Percentiles rank a stretch among this genome's conserved stretches.
Evolutionary conservation across 2,113 vertebrate genomes (phyloP).

Genomic region (Chaenocephalus aceratus): DNA sequence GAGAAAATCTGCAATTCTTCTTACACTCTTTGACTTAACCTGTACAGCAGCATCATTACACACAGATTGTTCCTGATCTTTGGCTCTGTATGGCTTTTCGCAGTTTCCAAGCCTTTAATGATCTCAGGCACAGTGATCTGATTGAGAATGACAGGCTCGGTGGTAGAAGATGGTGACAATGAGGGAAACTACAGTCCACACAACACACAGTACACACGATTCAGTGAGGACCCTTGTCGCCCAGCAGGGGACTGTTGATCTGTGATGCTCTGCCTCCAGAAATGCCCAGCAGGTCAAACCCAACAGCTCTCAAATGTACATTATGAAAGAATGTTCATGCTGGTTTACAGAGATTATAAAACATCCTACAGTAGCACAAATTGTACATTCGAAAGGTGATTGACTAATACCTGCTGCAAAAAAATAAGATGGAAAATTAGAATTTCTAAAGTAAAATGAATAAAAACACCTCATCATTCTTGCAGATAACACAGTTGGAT

Average conservation of each 20-base stretch:
- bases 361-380: neutral
- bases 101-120: constrained; percentile 21
- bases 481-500: neutral
- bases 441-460: neutral
- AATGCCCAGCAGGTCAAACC: constrained; percentile 70
- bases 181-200: constrained; percentile 40
- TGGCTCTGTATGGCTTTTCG: neutral
- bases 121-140: constrained; percentile 36
- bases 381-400: neutral
- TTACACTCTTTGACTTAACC: neutral
- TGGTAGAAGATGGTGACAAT: constrained; percentile 51
- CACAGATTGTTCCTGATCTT: constrained; percentile 18
- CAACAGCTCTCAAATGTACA: constrained; percentile 37
- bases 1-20: neutral
- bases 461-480: neutral
- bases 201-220: constrained; percentile 41
- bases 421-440: neutral
- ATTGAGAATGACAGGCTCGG: constrained; percentile 52
- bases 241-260: constrained; percentile 57
- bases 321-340: constrained; percentile 8
- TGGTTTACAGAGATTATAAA: neutral
- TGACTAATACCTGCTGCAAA: neutral
- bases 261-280: constrained; percentile 54
- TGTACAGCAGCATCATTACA: neutral
- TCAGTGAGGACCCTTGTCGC: constrained; percentile 71